Conservation (phyloP, 1,140 invertebrate species). For the Drosophila persimilis region DNA sequence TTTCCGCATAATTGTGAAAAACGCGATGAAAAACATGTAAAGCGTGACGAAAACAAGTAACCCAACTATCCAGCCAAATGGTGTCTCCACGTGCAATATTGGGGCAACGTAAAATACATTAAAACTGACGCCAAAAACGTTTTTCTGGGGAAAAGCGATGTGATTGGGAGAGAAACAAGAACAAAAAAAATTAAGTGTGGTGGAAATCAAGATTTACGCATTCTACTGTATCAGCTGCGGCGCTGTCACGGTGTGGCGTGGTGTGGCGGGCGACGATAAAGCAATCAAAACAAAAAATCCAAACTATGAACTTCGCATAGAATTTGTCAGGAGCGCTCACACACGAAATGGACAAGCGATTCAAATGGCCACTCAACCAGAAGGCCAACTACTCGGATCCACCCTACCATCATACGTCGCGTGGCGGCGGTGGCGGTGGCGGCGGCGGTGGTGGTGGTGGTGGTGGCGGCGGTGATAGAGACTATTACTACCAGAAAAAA, state of each 20-base stretch:
- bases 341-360: conserved; percentile 61
- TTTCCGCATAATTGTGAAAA: conserved; percentile 49
- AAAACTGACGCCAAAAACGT: conserved; percentile 13
- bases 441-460: not conserved
- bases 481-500: conserved; percentile 7
- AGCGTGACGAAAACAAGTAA: conserved; percentile 31
- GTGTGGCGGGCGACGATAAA: conserved; percentile 35
- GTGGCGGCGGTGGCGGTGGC: conserved; percentile 4
- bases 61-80: conserved; percentile 20
- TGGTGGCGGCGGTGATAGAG: conserved; percentile 1
- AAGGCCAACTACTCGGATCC: conserved; percentile 37
- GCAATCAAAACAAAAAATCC: conserved; percentile 66
- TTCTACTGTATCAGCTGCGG: conserved; percentile 61
- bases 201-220: conserved; percentile 72
- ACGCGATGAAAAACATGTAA: conserved; percentile 42
- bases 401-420: conserved; percentile 32
- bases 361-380: conserved; percentile 46
- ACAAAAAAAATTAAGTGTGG: conserved; percentile 66
- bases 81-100: conserved; percentile 24
- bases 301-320: conserved; percentile 56
- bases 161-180: conserved; percentile 7
- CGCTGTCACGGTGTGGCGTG: conserved; percentile 51
- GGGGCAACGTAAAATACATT: conserved; percentile 25
- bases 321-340: conserved; percentile 13
- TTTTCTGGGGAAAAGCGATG: conserved; percentile 50